Evolutionary conservation across 2,888 invertebrate species (phyloP), one percentile per base, ranked within the genome.

Genomic region (Automeris io): DNA sequence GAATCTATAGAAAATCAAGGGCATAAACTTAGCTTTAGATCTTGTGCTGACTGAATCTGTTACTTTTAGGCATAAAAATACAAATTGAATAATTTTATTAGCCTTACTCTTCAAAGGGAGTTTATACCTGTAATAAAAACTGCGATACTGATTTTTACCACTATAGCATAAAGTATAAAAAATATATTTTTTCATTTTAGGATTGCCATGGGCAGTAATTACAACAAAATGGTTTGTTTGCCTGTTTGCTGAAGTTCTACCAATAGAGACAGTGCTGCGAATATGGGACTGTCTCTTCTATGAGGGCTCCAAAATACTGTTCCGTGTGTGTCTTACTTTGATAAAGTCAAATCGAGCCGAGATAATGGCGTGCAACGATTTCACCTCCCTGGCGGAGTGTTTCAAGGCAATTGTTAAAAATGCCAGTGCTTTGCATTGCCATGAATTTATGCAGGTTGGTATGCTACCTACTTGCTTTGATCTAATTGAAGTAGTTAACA

Each of bases 201-300:
- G 94, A 41, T 89, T 97, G 55, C 94, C 95, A 8, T 97, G 96
- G 94, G 93, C 95, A 37, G 93, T 97, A 41, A 92, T 97, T 57
- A 93, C 94, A 18, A 96, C 96, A 41, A 98, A 97, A 82, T 98
- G 97, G 97, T 97, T 98, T 70, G 93, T 98, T 56, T 98, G 97
- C 68, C 87, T 97, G 35, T 97, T 93, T 79, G 95, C 95, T 36
- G 97, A 98, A 87, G 96, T 97, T 38, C 88, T 98, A 43, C 97
- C 97, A 1, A 92, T 95, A 41, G 97, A 98, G 91, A 98, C 98
- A 5, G 96, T 97, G 26, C 86, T 97, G 13, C 89, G 98, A 61
- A 94, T 98, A 77, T 98, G 98, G 97, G 98, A 98, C 77, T 96
- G 97, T 65, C 82, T 98, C 42, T 97, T 98, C 82, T 93, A 94